Base-by-base conservation (phyloP, 2,113 vertebrate species). In the Typhlomys cinereus region DNA sequence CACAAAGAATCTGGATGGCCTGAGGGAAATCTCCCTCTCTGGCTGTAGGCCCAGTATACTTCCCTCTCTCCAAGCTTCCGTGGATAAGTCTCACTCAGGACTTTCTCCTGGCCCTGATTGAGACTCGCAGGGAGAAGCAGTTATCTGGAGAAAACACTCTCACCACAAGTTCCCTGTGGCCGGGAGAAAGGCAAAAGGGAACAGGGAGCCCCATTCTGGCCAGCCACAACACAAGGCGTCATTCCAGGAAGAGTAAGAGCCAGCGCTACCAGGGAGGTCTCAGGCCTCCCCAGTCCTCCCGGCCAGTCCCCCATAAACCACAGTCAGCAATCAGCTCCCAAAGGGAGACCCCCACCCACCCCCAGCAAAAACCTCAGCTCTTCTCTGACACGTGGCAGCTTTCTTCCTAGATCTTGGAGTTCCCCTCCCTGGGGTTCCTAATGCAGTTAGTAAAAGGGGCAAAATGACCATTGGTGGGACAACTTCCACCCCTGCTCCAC, bases 61-160 rank as follows among this genome's bases (percentile, higher is more conserved):
- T 93, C 50, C 88, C 78, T 91, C 81, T 94, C 69, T 66, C 46
- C 46, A 59, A 75, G 41, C 52, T 41, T 44, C 4, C 69, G 76
- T 20, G 27, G 85, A 57, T 67, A 93, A 80, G 88, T 41, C 36
- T 78, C 67, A 83, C 62, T 70, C 70, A 54, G 89, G 92, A 41
- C 18, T 20, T 25, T 75, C 90, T 94, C 69, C 14, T 75, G 67
- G 71, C 71, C 20, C n/a, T 62, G 64, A 48, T 70, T 0, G 13
- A 79, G 80, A 86, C 85, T 92, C 69, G 76, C 44, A 96, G 90
- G 82, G 84, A 95, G 90, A 48, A 90, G 85, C 62, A 20, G 50
- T 54, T n/a, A 91, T 94, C 92, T 96, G 90, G 96, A 94, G 95
- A 96, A 97, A 95, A 90, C n/a, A 17, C 73, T 80, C 34, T 96